These are phyloP conservation scores for Alces alces DNA, from an alignment of 2,113 vertebrate species.

Conservation along the genomic window DNA sequence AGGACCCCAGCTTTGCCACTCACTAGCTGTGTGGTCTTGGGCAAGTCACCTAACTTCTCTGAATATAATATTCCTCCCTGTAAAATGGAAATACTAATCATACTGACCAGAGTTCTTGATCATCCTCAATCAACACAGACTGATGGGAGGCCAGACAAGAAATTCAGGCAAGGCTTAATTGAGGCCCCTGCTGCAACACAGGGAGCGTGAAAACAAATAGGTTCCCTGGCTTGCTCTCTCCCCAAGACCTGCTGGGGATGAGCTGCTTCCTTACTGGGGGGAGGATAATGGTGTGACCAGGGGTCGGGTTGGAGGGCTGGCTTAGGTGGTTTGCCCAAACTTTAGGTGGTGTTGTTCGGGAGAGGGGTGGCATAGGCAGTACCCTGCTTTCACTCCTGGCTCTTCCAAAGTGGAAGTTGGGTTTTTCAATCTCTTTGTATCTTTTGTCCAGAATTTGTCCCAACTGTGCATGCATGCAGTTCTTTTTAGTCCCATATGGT, in stretches of 20 bases:
- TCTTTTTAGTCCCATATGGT: background rate
- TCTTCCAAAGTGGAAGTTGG: background rate
- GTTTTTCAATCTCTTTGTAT: background rate
- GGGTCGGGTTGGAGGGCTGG: background rate
- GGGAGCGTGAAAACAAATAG: background rate
- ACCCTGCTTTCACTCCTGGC: background rate
- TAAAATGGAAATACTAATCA: background rate
- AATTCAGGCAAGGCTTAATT: background rate
- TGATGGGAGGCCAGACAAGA: background rate
- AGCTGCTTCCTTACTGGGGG: background rate
- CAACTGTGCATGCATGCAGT: accelerated
- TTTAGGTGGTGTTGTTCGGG: background rate
- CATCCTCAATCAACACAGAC: background rate
- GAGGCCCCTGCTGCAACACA: background rate
- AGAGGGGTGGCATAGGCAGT: background rate
- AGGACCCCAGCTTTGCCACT: background rate
- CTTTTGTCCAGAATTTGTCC: background rate
- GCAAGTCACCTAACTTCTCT: background rate
- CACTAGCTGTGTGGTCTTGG: background rate
- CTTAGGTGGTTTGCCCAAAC: background rate
- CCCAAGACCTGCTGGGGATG: background rate
- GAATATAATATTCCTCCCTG: background rate
- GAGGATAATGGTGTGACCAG: background rate
- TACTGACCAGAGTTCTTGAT: background rate
- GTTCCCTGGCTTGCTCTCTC: background rate